Percentiles rank a stretch among this genome's conserved stretches.
These are phyloP conservation scores for Loriculus beryllinus DNA, from an alignment of 2,797 vertebrate species.

Conservation along the genomic window DNA sequence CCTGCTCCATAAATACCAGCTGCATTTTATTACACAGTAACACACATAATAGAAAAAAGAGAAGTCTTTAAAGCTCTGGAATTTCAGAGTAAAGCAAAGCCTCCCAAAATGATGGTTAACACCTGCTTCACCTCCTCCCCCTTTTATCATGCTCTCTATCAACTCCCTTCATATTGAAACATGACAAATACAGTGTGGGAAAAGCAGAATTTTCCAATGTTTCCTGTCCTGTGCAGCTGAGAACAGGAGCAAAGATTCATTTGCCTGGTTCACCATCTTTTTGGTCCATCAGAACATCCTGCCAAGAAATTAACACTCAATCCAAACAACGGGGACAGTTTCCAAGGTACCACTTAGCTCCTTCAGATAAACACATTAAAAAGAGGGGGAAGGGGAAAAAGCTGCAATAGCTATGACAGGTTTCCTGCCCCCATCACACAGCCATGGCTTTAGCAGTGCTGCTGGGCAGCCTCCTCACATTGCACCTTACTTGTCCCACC, in stretches of 20 bases:
- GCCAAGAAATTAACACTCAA: neutral
- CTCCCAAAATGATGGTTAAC: neutral
- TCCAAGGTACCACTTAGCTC: slow-evolving; percentile 31
- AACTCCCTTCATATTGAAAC: neutral
- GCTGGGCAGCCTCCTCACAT: neutral
- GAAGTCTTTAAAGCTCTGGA: neutral
- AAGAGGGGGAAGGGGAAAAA: neutral
- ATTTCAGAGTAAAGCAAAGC: neutral
- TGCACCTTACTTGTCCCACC: neutral
- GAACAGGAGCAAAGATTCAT: neutral
- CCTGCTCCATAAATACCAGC: neutral
- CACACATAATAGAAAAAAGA: neutral
- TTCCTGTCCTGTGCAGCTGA: neutral
- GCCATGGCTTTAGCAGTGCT: neutral
- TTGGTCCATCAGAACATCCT: neutral
- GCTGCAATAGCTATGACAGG: neutral
- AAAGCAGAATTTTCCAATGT: neutral
- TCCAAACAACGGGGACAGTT: slow-evolving; percentile 16
- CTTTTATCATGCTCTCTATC: neutral
- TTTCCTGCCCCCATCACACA: neutral
- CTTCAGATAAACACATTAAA: neutral
- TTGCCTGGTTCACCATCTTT: neutral
- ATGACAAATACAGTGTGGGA: neutral
- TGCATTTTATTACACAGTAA: neutral
- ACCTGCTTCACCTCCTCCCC: neutral